Percentiles rank a stretch among this genome's conserved stretches.
Evolutionary conservation across 2,888 invertebrate species (phyloP).

Genomic region (Schizaphis graminum): DNA sequence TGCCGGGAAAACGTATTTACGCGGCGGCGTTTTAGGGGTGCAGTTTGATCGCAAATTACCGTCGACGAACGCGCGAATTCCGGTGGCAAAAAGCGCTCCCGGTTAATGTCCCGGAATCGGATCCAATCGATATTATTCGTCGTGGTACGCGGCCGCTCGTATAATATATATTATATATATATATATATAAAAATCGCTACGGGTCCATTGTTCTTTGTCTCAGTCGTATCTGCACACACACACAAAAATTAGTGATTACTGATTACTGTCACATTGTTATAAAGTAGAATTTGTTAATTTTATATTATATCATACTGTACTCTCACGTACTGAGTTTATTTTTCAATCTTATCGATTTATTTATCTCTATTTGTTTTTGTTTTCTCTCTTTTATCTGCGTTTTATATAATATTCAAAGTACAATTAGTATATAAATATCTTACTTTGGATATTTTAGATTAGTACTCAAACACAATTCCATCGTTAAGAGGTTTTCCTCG

Average conservation of each 20-base stretch:
- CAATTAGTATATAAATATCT: no score
- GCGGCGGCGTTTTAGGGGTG: neutral
- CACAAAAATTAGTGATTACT: neutral
- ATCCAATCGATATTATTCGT: conserved; percentile 46
- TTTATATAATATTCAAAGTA: no score
- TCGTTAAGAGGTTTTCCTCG: no score
- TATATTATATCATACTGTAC: no score
- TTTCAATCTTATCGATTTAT: no score
- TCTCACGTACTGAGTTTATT: no score
- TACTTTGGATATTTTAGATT: no score
- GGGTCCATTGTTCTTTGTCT: conserved; percentile 20
- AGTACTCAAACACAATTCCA: no score
- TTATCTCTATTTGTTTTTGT: no score
- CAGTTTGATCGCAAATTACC: conserved; percentile 45
- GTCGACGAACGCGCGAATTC: conserved; percentile 21
- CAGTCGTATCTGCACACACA: neutral
- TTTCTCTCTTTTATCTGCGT: no score
- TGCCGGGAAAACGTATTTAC: neutral
- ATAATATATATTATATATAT: neutral
- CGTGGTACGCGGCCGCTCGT: neutral
- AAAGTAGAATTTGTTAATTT: neutral
- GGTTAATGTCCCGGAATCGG: conserved; percentile 43
- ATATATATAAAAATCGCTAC: neutral
- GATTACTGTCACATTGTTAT: neutral
- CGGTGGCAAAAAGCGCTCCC: conserved; percentile 46